Evolutionary conservation across 2,113 vertebrate genomes (phyloP).

Genomic region (Piliocolobus tephrosceles): DNA sequence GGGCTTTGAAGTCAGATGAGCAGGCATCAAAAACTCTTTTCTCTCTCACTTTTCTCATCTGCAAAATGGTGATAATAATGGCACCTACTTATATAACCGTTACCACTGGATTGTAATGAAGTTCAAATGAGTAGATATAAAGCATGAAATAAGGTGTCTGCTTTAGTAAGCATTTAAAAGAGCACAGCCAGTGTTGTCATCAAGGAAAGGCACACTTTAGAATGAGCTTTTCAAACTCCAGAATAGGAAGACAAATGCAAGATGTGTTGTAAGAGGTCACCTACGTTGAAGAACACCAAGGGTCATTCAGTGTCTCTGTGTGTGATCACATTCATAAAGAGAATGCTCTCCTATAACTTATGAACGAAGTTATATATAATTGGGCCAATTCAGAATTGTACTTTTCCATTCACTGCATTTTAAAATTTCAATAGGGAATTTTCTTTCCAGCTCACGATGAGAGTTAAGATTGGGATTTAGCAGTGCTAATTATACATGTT

Average conservation of each 20-base stretch:
- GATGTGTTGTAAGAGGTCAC: background rate
- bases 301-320: background rate
- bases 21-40: background rate
- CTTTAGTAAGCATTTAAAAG: background rate
- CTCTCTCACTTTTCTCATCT: constrained; percentile 1
- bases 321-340: background rate
- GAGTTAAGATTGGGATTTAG: background rate
- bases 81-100: background rate
- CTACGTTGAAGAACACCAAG: background rate
- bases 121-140: background rate
- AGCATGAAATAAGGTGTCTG: background rate
- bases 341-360: background rate
- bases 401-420: background rate
- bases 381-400: background rate
- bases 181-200: background rate
- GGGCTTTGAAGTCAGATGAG: background rate
- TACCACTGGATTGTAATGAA: background rate
- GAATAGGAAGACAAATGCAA: background rate
- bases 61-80: constrained; percentile 1
- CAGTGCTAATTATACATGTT: background rate
- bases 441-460: background rate
- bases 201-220: background rate
- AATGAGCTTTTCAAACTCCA: background rate
- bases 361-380: background rate
- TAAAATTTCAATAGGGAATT: background rate